Conservation (phyloP, 2,888 invertebrate genomes). For the Helobdella robusta region DNA sequence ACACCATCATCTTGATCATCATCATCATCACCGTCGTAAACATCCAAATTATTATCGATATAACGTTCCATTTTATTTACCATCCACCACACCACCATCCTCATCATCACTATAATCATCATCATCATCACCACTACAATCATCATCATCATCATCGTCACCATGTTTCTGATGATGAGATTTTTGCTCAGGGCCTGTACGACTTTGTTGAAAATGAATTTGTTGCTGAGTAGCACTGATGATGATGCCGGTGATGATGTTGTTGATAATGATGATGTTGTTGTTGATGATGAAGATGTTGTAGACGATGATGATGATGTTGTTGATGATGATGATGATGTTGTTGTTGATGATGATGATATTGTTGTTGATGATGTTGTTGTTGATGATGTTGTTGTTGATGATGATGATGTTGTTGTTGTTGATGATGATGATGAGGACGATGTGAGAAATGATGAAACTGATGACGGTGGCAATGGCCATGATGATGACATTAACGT, state of each 20-base stretch:
- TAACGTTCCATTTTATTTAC: background rate
- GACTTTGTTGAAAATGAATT: background rate
- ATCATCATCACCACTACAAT: background rate
- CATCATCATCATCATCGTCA: conserved; percentile 7
- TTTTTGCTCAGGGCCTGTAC: background rate
- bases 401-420: background rate
- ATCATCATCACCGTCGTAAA: background rate
- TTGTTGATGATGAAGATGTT: background rate
- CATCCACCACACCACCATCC: background rate
- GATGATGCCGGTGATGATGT: conserved; percentile 1
- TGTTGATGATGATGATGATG: background rate
- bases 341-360: background rate
- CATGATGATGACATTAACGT: background rate
- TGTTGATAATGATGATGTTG: background rate
- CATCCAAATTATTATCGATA: background rate
- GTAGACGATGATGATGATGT: background rate
- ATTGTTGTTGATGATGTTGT: background rate
- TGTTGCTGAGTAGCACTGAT: background rate
- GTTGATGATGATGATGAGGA: background rate
- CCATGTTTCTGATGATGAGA: background rate
- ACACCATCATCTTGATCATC: background rate
- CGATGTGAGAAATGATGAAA: too few species aligned
- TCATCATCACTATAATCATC: background rate
- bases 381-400: background rate
- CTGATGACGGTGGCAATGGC: too few species aligned